Conservation (phyloP, 1,140 invertebrate genomes). For the Choristoneura fumiferana region DNA sequence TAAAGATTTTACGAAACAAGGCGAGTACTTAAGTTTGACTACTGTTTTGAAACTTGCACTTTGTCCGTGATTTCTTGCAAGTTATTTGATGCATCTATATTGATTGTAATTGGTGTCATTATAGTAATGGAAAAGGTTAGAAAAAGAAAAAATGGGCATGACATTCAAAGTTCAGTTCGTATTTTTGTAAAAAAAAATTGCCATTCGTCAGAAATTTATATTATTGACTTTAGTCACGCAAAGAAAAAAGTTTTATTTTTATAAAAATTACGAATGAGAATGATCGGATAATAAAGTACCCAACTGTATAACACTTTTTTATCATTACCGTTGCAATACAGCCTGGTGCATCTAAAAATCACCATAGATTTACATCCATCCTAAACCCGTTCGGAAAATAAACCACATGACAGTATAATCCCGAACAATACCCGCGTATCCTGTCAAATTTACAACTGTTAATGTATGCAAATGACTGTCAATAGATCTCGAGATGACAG, state of each 20-base stretch:
- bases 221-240: too few relatives aligned
- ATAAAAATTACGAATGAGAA: too few relatives aligned
- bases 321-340: background rate
- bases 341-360: too few relatives aligned
- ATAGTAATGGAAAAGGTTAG: conserved; percentile 7
- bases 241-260: too few relatives aligned
- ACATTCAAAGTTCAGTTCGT: conserved; percentile 7
- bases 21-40: background rate
- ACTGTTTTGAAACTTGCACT: conserved; percentile 4
- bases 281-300: too few relatives aligned
- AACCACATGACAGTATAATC: background rate
- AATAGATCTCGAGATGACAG: conserved; percentile 21
- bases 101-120: conserved; percentile 17
- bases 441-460: conserved; percentile 22
- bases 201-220: too few relatives aligned
- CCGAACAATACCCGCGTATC: conserved; percentile 16
- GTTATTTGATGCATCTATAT: conserved; percentile 14
- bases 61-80: background rate
- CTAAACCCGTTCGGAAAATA: too few relatives aligned
- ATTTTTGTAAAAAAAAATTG: too few relatives aligned
- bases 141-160: background rate
- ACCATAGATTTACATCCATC: too few relatives aligned
- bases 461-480: conserved; percentile 30
- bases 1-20: too few relatives aligned
- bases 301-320: background rate